Evolutionary conservation across 2,888 invertebrate genomes (phyloP).

Genomic region (Drosophila pseudotalamancana): DNA sequence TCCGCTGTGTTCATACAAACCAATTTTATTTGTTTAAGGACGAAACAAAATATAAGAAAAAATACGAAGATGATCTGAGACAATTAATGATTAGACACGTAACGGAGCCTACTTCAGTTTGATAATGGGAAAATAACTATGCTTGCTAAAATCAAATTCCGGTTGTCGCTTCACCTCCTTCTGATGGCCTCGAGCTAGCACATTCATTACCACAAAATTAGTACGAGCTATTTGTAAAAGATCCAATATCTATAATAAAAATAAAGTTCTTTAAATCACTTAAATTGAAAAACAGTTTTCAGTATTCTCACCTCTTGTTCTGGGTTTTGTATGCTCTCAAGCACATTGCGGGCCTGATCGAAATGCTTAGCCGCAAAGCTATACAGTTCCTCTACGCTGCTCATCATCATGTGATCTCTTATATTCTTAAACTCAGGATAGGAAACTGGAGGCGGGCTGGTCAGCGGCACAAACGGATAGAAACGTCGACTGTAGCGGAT

Average conservation of each 20-base stretch:
- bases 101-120: conserved; percentile 85
- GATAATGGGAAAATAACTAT: conserved; percentile 96
- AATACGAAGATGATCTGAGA: conserved; percentile 13
- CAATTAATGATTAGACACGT: conserved; percentile 22
- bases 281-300: not conserved
- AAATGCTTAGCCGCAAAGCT: conserved; percentile 95
- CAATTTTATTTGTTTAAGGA: conserved; percentile 58
- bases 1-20: conserved; percentile 26
- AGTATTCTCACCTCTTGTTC: conserved; percentile 89
- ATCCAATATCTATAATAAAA: conserved; percentile 88
- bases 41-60: conserved; percentile 23
- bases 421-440: conserved; percentile 95
- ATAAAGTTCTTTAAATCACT: conserved; percentile 4
- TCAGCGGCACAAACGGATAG: conserved; percentile 93
- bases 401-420: conserved; percentile 88
- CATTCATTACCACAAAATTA: conserved; percentile 97
- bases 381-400: conserved; percentile 88
- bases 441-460: conserved; percentile 95
- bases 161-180: conserved; percentile 93
- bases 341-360: conserved; percentile 93
- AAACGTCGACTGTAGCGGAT: conserved; percentile 98
- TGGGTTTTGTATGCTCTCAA: conserved; percentile 92
- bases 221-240: conserved; percentile 96
- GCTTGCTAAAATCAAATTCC: conserved; percentile 95
- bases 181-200: conserved; percentile 96